Evolutionary conservation across 2,113 vertebrate species (phyloP).

Genomic region (Paralichthys olivaceus): DNA sequence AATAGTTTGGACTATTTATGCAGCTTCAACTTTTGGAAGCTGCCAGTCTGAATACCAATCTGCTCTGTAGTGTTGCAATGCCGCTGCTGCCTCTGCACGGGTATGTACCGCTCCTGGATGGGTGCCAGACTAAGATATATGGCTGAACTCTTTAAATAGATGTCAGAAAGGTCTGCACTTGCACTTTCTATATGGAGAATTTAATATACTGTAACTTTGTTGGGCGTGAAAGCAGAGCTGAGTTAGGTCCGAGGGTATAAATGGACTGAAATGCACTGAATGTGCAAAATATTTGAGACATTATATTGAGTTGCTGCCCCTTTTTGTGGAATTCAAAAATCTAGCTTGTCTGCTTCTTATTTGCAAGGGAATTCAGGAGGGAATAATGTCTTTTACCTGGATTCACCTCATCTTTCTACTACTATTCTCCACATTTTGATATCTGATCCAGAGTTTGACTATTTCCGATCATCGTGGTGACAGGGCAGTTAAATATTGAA

Average conservation of each 20-base stretch:
- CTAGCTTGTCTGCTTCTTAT: neutral
- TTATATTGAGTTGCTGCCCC: constrained; percentile 19
- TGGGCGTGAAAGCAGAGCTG: constrained; percentile 36
- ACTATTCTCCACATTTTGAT: constrained; percentile 7
- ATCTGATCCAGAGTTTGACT: constrained; percentile 20
- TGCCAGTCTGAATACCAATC: constrained; percentile 62
- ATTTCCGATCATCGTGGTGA: constrained; percentile 15
- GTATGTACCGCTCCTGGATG: constrained; percentile 62
- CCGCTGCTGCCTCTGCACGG: constrained; percentile 36
- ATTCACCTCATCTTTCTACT: neutral
- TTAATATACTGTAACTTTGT: constrained; percentile 52
- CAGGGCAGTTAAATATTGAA: constrained; percentile 34
- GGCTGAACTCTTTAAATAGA: constrained; percentile 62
- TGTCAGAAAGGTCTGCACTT: constrained; percentile 60
- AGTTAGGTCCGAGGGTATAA: constrained; percentile 31
- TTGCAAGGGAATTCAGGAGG: neutral
- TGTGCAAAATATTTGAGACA: constrained; percentile 44
- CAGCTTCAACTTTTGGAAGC: constrained; percentile 52
- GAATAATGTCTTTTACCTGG: constrained; percentile 4
- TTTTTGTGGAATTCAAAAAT: constrained; percentile 39
- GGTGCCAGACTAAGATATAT: constrained; percentile 59
- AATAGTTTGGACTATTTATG: constrained; percentile 58
- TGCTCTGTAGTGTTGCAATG: constrained; percentile 28
- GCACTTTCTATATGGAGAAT: constrained; percentile 57
- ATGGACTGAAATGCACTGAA: constrained; percentile 33